Conservation (phyloP, 2,888 invertebrate genomes). For the Fissipunctia ypsillon region DNA sequence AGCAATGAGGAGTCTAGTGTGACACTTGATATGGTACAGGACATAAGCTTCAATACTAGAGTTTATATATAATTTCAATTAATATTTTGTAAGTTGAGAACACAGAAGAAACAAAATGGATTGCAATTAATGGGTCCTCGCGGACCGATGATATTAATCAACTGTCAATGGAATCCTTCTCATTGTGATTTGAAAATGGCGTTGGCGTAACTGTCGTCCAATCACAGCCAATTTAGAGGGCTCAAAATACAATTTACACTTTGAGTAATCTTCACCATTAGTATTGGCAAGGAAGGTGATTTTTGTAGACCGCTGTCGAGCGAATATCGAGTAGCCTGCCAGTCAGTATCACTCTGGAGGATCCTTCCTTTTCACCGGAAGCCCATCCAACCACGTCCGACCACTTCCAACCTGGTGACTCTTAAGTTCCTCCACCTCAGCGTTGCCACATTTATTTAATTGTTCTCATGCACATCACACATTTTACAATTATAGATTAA, state of each 20-base stretch:
- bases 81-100: background rate
- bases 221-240: background rate
- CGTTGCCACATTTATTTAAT: background rate
- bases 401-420: background rate
- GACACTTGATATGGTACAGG: conserved; percentile 29
- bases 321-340: background rate
- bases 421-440: background rate
- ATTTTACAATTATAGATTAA: background rate
- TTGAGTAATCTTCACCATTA: background rate
- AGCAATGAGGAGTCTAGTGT: conserved; percentile 27
- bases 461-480: background rate
- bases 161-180: background rate
- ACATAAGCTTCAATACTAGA: conserved; percentile 18
- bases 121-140: background rate
- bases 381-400: background rate
- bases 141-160: too few species aligned
- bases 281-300: background rate
- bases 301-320: background rate
- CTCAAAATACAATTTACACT: background rate
- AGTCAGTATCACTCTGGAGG: background rate
- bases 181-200: background rate
- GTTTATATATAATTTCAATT: conserved; percentile 4
- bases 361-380: background rate
- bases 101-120: background rate
- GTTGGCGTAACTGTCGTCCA: background rate